Percentiles rank a stretch among this genome's conserved stretches.
phyloP scores from a whole-genome alignment of 2,113 vertebrate genomes.

The Marmota monax region DNA sequence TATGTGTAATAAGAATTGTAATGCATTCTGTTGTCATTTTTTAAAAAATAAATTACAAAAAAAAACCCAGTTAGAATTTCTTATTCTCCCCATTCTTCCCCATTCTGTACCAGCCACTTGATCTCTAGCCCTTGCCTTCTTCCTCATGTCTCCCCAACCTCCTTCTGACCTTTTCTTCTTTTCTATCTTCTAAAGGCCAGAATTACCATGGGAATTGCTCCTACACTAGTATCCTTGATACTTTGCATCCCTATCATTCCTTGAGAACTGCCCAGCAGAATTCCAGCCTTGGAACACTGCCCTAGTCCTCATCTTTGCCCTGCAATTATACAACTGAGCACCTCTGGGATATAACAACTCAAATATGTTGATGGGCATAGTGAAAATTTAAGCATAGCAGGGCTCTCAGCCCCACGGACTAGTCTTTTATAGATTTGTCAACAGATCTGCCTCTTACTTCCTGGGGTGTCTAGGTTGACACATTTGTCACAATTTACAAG shows the following conservation, averaged over 20 bases:
- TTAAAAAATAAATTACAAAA: too few species aligned
- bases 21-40: too few species aligned
- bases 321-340: neutral
- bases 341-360: conserved; percentile 1
- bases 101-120: neutral
- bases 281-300: neutral
- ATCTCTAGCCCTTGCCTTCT: neutral
- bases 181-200: neutral
- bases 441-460: neutral
- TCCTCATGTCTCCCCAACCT: neutral
- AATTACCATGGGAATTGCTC: neutral
- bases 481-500: neutral
- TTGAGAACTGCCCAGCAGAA: neutral
- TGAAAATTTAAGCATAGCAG: neutral
- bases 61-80: neutral
- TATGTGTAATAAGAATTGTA: too few species aligned
- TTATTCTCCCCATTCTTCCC: neutral
- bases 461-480: neutral
- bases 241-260: neutral
- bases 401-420: neutral
- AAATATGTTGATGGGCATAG: neutral
- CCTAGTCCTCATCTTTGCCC: neutral
- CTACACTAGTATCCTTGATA: neutral
- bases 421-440: neutral
- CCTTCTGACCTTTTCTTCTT: neutral